phyloP scores from a whole-genome alignment of 2,888 invertebrate species.

The Dinocampus coccinellae region DNA sequence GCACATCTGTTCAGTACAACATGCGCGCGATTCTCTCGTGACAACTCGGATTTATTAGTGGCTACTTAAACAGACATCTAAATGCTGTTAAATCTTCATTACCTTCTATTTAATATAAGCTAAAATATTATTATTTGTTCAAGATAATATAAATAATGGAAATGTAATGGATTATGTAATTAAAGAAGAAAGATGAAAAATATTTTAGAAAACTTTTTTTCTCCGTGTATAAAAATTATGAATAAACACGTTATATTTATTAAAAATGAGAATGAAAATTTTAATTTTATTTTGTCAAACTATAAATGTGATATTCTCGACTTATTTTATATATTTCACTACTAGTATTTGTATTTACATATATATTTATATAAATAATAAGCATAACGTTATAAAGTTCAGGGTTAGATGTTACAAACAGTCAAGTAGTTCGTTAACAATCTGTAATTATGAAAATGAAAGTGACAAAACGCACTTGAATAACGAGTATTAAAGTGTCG shows the following conservation, averaged over 20 bases:
- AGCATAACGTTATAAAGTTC: constrained; percentile 22
- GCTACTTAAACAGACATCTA: constrained; percentile 40
- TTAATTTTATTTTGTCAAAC: no score
- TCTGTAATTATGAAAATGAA: constrained; percentile 51
- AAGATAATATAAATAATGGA: constrained; percentile 15
- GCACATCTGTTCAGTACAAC: constrained; percentile 43
- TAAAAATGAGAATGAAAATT: no score
- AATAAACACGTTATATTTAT: no score
- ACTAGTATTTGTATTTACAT: background rate
- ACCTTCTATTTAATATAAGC: constrained; percentile 21
- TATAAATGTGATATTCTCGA: no score
- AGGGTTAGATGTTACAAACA: constrained; percentile 16
- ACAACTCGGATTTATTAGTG: constrained; percentile 46
- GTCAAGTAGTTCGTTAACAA: constrained; percentile 45
- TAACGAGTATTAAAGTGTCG: constrained; percentile 39
- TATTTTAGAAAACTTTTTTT: no score
- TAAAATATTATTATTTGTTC: constrained; percentile 30
- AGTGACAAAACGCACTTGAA: constrained; percentile 49
- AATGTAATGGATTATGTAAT: background rate
- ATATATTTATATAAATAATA: constrained; percentile 2
- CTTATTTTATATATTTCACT: background rate
- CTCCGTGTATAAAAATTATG: no score
- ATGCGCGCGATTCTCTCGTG: constrained; percentile 22
- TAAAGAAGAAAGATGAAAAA: no score
- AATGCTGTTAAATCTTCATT: constrained; percentile 33